Base-by-base conservation (phyloP, 2,113 vertebrate species). In the Podarcis raffonei region DNA sequence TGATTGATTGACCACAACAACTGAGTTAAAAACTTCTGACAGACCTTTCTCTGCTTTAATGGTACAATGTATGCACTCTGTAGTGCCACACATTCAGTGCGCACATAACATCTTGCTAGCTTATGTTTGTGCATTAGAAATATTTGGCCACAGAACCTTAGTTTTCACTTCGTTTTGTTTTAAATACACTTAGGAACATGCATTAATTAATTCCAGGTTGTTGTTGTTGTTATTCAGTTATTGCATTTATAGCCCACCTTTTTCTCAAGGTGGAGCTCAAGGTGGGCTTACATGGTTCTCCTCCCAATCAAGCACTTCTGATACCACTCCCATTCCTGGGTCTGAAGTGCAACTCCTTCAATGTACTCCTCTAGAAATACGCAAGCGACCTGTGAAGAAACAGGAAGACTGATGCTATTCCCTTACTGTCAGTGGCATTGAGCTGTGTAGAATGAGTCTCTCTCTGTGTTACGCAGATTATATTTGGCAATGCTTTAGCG, bases 1-100 rank as follows among this genome's bases (percentile, higher is more conserved):
- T 87, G 86, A 87, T 85, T 89, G 84, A 87, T 85, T 89, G 84
- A 85, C 83, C 65, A 48, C 65, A 79, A 39, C 71, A 91, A 53
- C 66, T 66, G 72, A 82, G 15, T 62, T 35, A 6, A 37, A 42
- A 66, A 59, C n/a, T 48, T 5, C 42, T 87, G 42, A 4, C 6
- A 32, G 68, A 32, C 76, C 65, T 42, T 78, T 27, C 39, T 6
- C 3, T 23, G 48, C n/a, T 53, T 76, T 76, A 39, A 48, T 39
- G 53, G 35, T 30, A 2, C 16, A 23, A 1, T 53, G 2, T 78
- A n/a, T 59, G 35, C 7, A 32, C 62, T 35, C 37, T 5, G 35
- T 48, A 2, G 1, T 71, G 62, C 48, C 39, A 5, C 2, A 42
- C 22, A 75, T 23, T 39, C n/a, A 0, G 0, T 9, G 25, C n/a